A percentile compares a stretch with the other conserved stretches of the same genome.
phyloP scores from a whole-genome alignment of 2,888 invertebrate species.

The Ormyrus rosae region DNA sequence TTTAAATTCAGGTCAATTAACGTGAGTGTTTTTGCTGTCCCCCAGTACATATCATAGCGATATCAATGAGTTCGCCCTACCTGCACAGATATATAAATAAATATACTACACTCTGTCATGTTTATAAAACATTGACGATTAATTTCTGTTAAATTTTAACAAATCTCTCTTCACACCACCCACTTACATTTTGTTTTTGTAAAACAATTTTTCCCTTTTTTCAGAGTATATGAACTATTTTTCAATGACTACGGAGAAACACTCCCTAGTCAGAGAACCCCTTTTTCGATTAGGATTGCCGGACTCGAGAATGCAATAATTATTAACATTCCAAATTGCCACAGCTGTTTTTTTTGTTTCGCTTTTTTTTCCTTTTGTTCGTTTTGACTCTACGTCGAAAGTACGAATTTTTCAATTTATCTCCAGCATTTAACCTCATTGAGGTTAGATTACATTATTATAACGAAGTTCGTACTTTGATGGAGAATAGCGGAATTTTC shows the following conservation, averaged over 20 bases:
- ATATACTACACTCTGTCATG: constrained; percentile 74
- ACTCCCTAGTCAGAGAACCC: constrained; percentile 21
- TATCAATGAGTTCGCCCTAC: constrained; percentile 66
- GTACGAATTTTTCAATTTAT: constrained; percentile 53
- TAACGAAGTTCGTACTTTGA: constrained; percentile 45
- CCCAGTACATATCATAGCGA: constrained; percentile 64
- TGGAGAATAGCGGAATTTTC: constrained; percentile 47
- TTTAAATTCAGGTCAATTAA: constrained; percentile 59
- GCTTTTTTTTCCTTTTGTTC: constrained; percentile 42
- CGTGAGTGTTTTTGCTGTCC: constrained; percentile 61
- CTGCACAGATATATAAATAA: constrained; percentile 73
- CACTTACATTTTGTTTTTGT: constrained; percentile 65
- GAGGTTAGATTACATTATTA: constrained; percentile 44
- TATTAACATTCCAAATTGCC: constrained; percentile 51
- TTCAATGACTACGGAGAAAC: constrained; percentile 55
- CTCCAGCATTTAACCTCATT: constrained; percentile 50
- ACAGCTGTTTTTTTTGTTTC: constrained; percentile 41
- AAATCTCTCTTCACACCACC: constrained; percentile 63
- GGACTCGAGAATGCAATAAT: constrained; percentile 44
- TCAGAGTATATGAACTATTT: constrained; percentile 61
- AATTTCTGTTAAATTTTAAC: constrained; percentile 75
- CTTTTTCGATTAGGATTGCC: constrained; percentile 28
- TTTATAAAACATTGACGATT: constrained; percentile 75
- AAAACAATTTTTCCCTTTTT: constrained; percentile 62
- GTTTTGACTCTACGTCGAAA: constrained; percentile 35